Base-by-base conservation (phyloP, 1,140 invertebrate species). In the Diorhabda carinulata region DNA sequence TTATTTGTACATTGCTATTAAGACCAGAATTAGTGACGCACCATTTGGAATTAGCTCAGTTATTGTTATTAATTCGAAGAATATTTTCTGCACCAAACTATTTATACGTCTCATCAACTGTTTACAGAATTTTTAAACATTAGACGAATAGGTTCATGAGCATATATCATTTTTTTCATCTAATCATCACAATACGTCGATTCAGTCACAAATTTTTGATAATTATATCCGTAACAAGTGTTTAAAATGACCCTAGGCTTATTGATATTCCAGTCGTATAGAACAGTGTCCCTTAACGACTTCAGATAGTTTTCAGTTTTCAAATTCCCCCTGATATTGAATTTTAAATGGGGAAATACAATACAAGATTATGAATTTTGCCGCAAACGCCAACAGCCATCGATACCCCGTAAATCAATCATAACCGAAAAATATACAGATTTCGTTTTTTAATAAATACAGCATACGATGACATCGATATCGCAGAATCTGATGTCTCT, bases 321-420 rank as follows among this genome's bases (percentile, higher is more conserved):
- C 58, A 72, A 69, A 64, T 72, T 65, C 65, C 70, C 67, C 67
- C 69, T 59, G 10, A 62, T 70, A 73, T 74, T 72, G 67, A 74
- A 72, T 71, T 74, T 74, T 71, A 52, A 72, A 74, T 64, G 58
- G 71, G 69, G 71, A 70, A 72, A 74, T 64, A 69, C 68, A 72
- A 72, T 69, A 71, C 73, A 68, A 69, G 71, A 69, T 73, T 71
- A 73, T 75, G 72, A 73, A 68, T 73, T 70, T 69, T 65, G 64
- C 71, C 68, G 43, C 69, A 71, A 52, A 64, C 64, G 71, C 60
- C 65, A 70, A 70, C 68, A 71, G 72, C 69, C 62, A 71, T 73
- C 69, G 70, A 71, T 71, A 73, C 66, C 59, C 66, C 68, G 68
- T 75, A 73, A 73, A 75, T 75, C 70, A 71, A 75, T 75, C 72